phyloP scores from a whole-genome alignment of 2,113 vertebrate genomes.

The Thomomys bottae region DNA sequence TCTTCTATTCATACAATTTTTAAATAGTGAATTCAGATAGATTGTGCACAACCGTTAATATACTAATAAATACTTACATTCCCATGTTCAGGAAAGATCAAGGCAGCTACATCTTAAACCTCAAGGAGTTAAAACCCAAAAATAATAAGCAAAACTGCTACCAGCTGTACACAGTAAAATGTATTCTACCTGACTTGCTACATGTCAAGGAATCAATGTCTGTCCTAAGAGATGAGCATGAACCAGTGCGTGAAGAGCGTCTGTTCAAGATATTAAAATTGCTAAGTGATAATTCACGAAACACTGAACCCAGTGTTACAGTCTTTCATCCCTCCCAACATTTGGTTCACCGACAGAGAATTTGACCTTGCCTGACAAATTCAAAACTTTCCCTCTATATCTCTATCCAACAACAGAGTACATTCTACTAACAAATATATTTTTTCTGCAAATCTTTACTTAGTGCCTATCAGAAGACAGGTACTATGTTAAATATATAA shows the following conservation, averaged over 20 bases:
- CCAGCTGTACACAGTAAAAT: conserved; percentile 66
- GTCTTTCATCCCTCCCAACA: background rate
- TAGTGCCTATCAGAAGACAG: background rate
- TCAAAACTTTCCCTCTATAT: background rate
- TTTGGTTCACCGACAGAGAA: conserved; percentile 15
- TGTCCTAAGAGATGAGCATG: conserved; percentile 50
- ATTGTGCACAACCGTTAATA: conserved; percentile 43
- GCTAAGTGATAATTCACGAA: conserved; percentile 55
- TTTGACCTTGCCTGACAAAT: conserved; percentile 58
- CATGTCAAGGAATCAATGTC: conserved; percentile 66
- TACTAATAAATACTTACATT: conserved; percentile 33
- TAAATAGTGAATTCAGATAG: conserved; percentile 58
- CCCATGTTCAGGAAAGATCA: conserved; percentile 22
- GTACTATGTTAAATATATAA: background rate
- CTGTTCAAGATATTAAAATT: conserved; percentile 63
- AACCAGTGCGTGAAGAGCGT: conserved; percentile 47
- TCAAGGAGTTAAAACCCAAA: conserved; percentile 38
- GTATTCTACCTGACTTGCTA: conserved; percentile 66
- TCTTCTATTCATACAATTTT: conserved; percentile 44
- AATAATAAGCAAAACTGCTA: conserved; percentile 59
- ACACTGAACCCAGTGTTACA: conserved; percentile 45
- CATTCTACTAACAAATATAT: background rate
- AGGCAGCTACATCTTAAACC: background rate
- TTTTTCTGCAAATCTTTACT: conserved; percentile 15
- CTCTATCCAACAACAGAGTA: background rate